Evolutionary conservation across 1,140 invertebrate genomes (phyloP).

Genomic region (Drosophila repleta): DNA sequence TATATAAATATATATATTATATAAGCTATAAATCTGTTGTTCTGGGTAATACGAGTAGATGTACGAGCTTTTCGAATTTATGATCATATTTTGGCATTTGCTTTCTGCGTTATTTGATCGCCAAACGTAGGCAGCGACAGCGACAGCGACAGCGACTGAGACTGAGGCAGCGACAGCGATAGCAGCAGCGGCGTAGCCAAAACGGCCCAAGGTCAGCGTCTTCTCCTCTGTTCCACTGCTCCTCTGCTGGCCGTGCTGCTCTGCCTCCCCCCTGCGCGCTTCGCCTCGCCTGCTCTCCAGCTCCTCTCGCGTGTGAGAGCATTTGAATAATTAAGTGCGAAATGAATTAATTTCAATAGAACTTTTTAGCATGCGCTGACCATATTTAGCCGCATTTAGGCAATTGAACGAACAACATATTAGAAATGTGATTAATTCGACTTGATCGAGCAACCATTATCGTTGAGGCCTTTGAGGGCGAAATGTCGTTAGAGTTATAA

Average conservation of each 20-base stretch:
- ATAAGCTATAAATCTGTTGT: not conserved
- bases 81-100: conserved; percentile 36
- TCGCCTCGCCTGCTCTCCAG: not conserved
- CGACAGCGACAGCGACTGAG: not conserved
- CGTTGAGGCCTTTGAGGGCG: too few relatives aligned
- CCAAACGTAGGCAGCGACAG: conserved; percentile 6
- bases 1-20: not conserved
- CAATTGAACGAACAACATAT: conserved; percentile 9
- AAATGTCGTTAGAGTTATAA: too few relatives aligned
- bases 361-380: conserved; percentile 71
- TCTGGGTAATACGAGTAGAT: conserved; percentile 19
- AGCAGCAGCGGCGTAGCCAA: conserved; percentile 19
- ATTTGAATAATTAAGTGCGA: conserved; percentile 77
- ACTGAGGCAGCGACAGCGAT: not conserved
- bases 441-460: too few relatives aligned
- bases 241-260: not conserved
- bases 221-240: conserved; percentile 1
- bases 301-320: conserved; percentile 29
- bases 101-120: conserved; percentile 59
- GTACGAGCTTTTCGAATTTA: conserved; percentile 8
- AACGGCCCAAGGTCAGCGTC: conserved; percentile 56
- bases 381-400: conserved; percentile 53
- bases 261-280: not conserved
- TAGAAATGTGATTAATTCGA: conserved; percentile 34
- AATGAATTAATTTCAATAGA: conserved; percentile 76